Percentiles rank a stretch among this genome's conserved stretches.
Conservation (phyloP, 1,140 invertebrate species). For the Drosophila murphyi region DNA sequence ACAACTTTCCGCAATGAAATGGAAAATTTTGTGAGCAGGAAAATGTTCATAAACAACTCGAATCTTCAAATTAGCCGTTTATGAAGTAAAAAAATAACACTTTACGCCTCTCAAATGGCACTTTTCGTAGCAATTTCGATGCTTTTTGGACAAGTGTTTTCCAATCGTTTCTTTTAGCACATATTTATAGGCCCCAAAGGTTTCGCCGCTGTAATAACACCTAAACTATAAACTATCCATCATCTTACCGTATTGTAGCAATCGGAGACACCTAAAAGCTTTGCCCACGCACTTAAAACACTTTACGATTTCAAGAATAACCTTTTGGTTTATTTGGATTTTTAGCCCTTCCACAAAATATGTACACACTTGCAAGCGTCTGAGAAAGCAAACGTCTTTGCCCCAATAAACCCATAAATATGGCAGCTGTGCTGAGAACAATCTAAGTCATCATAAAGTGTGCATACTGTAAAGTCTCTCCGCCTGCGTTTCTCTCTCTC, state of each 20-base stretch:
- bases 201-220: background rate
- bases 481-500: background rate
- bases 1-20: background rate
- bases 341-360: conserved; percentile 2
- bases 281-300: conserved; percentile 29
- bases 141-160: background rate
- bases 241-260: background rate
- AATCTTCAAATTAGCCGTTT: background rate
- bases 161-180: conserved; percentile 18
- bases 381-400: conserved; percentile 42
- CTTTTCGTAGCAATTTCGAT: background rate
- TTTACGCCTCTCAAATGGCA: background rate
- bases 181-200: background rate
- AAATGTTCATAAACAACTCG: background rate
- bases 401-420: conserved; percentile 67
- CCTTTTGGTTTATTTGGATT: conserved; percentile 17
- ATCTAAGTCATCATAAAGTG: conserved; percentile 52
- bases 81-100: background rate
- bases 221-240: background rate
- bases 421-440: conserved; percentile 41
- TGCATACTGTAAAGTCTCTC: conserved; percentile 2
- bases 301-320: conserved; percentile 13
- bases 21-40: background rate
- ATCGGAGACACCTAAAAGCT: conserved; percentile 28
- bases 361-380: conserved; percentile 2